Conservation (phyloP, 1,140 invertebrate genomes). For the Drosophila pachea region DNA sequence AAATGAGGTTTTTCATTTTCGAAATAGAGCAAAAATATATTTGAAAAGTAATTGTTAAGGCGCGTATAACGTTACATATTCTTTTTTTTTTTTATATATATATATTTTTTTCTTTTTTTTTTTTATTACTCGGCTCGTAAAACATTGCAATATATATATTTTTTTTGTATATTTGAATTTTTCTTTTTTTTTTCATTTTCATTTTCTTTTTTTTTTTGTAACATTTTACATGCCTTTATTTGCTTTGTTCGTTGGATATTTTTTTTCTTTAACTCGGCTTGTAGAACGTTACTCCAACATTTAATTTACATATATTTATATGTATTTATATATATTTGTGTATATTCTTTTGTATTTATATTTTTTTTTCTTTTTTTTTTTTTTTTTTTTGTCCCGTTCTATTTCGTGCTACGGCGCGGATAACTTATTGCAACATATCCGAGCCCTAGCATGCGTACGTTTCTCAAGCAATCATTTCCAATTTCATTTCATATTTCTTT, state of each 20-base stretch:
- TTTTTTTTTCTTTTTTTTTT: neutral
- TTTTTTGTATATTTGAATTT: neutral
- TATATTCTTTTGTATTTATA: neutral
- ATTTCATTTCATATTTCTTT: neutral
- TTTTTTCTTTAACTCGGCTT: conserved; percentile 27
- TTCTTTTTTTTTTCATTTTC: neutral
- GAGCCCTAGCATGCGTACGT: conserved; percentile 1
- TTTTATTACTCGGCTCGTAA: conserved; percentile 20
- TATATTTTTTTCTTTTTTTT: conserved; percentile 1
- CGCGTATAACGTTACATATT: conserved; percentile 64
- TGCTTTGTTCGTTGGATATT: neutral
- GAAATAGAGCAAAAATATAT: conserved; percentile 20
- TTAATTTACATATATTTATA: conserved; percentile 1
- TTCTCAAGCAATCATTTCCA: conserved; percentile 35
- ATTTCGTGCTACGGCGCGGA: conserved; percentile 26
- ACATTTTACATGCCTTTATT: conserved; percentile 60
- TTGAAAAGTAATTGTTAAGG: conserved; percentile 43
- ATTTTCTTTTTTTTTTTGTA: conserved; percentile 36
- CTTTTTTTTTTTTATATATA: neutral
- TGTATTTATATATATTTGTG: neutral
- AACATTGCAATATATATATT: conserved; percentile 6
- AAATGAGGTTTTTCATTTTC: neutral
- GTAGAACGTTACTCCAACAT: conserved; percentile 50
- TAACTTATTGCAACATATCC: conserved; percentile 34
- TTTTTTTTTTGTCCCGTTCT: conserved; percentile 15